Evolutionary conservation across 1,140 invertebrate species (phyloP).

Genomic region (Galendromus occidentalis): DNA sequence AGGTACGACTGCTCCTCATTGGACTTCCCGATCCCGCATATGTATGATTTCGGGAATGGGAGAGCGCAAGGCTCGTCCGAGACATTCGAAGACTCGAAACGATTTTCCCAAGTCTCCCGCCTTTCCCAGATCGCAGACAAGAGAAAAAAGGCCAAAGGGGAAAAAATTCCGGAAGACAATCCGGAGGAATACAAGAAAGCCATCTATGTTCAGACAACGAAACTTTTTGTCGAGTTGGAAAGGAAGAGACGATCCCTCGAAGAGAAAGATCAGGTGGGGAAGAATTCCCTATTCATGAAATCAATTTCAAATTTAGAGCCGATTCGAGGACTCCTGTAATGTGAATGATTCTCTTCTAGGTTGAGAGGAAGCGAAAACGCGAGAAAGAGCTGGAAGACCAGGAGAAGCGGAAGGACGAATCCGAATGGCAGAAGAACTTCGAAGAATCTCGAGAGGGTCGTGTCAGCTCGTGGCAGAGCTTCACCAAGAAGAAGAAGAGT

Average conservation of each 20-base stretch:
- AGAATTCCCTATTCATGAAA: background rate
- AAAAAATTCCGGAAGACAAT: constrained; percentile 73
- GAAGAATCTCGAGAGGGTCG: constrained; percentile 83
- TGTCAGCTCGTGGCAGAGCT: constrained; percentile 80
- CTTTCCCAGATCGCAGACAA: constrained; percentile 63
- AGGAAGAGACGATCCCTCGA: constrained; percentile 55
- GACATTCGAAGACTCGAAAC: no score
- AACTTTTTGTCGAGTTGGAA: constrained; percentile 93
- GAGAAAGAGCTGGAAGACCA: constrained; percentile 82
- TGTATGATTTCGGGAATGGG: no score
- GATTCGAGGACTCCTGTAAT: background rate
- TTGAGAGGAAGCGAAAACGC: constrained; percentile 55
- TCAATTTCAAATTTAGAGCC: background rate
- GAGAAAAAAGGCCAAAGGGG: constrained; percentile 79
- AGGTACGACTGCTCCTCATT: constrained; percentile 38
- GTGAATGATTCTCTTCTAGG: constrained; percentile 4
- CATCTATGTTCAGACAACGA: constrained; percentile 92
- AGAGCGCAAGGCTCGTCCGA: no score
- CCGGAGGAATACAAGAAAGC: constrained; percentile 76
- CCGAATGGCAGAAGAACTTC: constrained; percentile 95
- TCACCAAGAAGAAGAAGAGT: constrained; percentile 40
- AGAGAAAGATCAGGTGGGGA: constrained; percentile 61
- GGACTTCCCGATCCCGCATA: no score
- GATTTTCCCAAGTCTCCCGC: no score
- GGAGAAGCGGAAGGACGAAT: constrained; percentile 62